Evolutionary conservation across 2,888 invertebrate genomes (phyloP).

Genomic region (Cheilosia vulpina): DNA sequence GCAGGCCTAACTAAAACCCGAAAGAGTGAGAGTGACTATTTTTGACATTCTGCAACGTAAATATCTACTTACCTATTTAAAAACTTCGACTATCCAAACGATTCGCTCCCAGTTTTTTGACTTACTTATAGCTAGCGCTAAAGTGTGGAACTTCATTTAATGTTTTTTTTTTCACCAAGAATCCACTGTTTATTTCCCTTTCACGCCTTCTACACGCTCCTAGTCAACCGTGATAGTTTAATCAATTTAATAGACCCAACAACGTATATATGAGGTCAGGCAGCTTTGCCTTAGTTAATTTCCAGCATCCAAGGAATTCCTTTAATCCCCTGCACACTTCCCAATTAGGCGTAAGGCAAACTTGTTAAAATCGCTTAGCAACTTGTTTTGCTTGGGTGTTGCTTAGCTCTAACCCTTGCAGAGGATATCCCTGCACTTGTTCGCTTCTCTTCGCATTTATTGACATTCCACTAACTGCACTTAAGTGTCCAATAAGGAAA

Average conservation of each 20-base stretch:
- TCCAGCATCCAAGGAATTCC: neutral
- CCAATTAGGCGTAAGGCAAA: conserved; percentile 42
- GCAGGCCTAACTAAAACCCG: no score
- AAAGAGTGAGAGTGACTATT: no score
- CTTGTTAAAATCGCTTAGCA: conserved; percentile 13
- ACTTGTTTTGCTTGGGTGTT: conserved; percentile 41
- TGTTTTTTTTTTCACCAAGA: no score
- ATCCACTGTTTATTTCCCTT: neutral
- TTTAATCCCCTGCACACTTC: conserved; percentile 55
- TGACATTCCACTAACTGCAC: conserved; percentile 30
- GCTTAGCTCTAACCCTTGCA: conserved; percentile 47
- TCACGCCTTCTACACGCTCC: conserved; percentile 10
- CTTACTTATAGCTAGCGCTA: no score
- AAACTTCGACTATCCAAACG: no score
- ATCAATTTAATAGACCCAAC: conserved; percentile 44
- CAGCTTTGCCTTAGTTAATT: conserved; percentile 1
- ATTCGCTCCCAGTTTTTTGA: no score
- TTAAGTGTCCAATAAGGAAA: conserved; percentile 37
- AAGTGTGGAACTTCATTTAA: no score
- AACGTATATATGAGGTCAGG: conserved; percentile 14
- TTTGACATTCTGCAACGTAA: no score
- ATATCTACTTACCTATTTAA: no score
- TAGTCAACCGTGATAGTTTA: conserved; percentile 48
- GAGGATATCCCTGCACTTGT: conserved; percentile 40
- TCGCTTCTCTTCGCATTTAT: conserved; percentile 4